Evolutionary conservation across 2,797 vertebrate species (phyloP).

Genomic region (Fistularia tabacaria): DNA sequence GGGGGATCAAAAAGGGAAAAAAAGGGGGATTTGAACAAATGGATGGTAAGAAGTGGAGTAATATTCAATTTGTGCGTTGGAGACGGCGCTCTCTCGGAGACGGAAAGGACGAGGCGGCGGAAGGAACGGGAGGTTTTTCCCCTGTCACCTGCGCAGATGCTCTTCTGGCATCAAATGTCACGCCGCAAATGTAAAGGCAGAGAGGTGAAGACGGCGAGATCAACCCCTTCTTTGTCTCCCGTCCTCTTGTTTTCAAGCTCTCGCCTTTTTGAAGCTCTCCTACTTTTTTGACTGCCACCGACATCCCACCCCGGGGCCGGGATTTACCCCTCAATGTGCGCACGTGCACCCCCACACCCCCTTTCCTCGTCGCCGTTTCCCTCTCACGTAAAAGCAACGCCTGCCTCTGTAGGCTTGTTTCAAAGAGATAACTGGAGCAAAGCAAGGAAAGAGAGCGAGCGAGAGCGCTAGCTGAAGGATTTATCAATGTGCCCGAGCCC

Average conservation of each 20-base stretch:
- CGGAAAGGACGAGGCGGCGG: conserved; percentile 34
- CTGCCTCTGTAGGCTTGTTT: conserved; percentile 54
- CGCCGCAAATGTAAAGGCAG: conserved; percentile 63
- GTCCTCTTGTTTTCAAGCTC: conserved; percentile 14
- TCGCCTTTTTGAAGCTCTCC: background rate
- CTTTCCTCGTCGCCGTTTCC: background rate
- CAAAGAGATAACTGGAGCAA: conserved; percentile 65
- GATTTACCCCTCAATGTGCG: conserved; percentile 59
- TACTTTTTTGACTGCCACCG: conserved; percentile 60
- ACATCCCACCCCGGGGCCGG: conserved; percentile 60
- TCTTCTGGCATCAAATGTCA: conserved; percentile 63
- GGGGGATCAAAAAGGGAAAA: conserved; percentile 35
- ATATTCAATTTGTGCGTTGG: conserved; percentile 61
- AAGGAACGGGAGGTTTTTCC: conserved; percentile 25
- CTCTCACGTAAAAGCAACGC: conserved; percentile 34
- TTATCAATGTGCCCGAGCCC: conserved; percentile 67
- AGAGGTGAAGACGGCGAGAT: conserved; percentile 27
- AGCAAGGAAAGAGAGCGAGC: conserved; percentile 20
- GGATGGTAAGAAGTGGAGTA: conserved; percentile 43
- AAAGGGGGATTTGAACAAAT: conserved; percentile 38
- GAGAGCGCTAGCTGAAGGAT: conserved; percentile 49
- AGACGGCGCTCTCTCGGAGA: conserved; percentile 46
- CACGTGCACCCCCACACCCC: conserved; percentile 12
- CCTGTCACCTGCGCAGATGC: conserved; percentile 40
- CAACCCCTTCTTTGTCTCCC: conserved; percentile 14